phyloP scores from a whole-genome alignment of 2,797 vertebrate genomes.

The Microtus californicus region DNA sequence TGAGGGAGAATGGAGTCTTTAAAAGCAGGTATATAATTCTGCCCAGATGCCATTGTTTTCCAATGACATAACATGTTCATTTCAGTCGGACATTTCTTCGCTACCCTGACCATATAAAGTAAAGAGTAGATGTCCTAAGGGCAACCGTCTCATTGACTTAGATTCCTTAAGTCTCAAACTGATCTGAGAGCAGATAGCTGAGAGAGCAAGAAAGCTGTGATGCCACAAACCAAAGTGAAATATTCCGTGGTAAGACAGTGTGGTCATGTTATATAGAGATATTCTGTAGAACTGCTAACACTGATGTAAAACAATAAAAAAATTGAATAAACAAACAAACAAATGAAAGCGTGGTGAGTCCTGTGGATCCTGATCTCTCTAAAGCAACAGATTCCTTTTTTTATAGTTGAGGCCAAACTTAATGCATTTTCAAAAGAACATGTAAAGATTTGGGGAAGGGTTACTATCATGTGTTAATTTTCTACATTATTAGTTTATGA shows the following conservation, averaged over 20 bases:
- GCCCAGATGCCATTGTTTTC: slow-evolving; percentile 77
- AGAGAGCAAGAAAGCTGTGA: slow-evolving; percentile 13
- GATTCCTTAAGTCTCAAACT: slow-evolving; percentile 2
- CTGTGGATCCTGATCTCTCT: background rate
- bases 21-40: slow-evolving; percentile 80
- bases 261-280: background rate
- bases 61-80: slow-evolving; percentile 75
- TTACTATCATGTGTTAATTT: slow-evolving; percentile 1
- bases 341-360: background rate
- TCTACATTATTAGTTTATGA: background rate
- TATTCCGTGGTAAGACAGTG: background rate
- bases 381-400: background rate
- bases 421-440: background rate
- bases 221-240: background rate
- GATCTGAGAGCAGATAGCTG: slow-evolving; percentile 21
- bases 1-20: slow-evolving; percentile 73
- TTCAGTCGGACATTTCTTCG: slow-evolving; percentile 64
- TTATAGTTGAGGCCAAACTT: background rate
- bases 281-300: background rate
- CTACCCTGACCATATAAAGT: slow-evolving; percentile 46
- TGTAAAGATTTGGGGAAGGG: background rate
- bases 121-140: slow-evolving; percentile 61
- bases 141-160: background rate
- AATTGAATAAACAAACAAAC: background rate
- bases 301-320: background rate